Evolutionary conservation across 2,888 invertebrate species (phyloP).

Genomic region (Acronicta alni): DNA sequence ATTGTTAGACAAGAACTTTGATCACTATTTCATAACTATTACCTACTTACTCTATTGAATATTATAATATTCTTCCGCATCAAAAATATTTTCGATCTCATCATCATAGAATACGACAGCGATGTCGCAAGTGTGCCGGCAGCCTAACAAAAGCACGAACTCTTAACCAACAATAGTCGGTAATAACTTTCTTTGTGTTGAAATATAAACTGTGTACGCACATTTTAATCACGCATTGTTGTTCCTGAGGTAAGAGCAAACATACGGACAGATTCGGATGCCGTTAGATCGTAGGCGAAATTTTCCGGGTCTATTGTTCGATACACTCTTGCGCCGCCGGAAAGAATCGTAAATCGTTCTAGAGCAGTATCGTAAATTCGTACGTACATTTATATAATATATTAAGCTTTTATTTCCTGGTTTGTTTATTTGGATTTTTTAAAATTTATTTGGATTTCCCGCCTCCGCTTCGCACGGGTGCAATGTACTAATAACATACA

Average conservation of each 20-base stretch:
- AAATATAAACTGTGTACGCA: slow-evolving; percentile 71
- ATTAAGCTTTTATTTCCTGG: too few relatives aligned
- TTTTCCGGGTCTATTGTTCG: slow-evolving; percentile 61
- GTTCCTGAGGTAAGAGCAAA: slow-evolving; percentile 55
- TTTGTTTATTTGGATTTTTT: too few relatives aligned
- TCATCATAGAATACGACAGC: neutral
- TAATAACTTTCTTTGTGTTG: slow-evolving; percentile 84
- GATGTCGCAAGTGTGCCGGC: slow-evolving; percentile 33
- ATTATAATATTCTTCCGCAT: too few relatives aligned
- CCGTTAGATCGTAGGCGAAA: slow-evolving; percentile 66
- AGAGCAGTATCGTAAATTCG: slow-evolving; percentile 42
- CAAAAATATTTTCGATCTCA: too few relatives aligned
- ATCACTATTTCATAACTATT: too few relatives aligned
- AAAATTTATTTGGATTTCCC: too few relatives aligned
- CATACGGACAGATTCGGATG: slow-evolving; percentile 47
- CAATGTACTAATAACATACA: too few relatives aligned
- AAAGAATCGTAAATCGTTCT: slow-evolving; percentile 51
- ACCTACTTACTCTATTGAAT: too few relatives aligned
- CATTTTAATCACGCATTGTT: slow-evolving; percentile 84
- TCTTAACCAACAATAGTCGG: slow-evolving; percentile 74
- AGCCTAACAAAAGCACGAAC: slow-evolving; percentile 57
- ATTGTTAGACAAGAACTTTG: too few relatives aligned
- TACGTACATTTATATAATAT: slow-evolving; percentile 4
- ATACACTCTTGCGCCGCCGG: slow-evolving; percentile 38
- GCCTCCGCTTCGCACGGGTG: too few relatives aligned